Evolutionary conservation across 1,140 invertebrate species (phyloP).

Genomic region (Temnothorax longispinosus): DNA sequence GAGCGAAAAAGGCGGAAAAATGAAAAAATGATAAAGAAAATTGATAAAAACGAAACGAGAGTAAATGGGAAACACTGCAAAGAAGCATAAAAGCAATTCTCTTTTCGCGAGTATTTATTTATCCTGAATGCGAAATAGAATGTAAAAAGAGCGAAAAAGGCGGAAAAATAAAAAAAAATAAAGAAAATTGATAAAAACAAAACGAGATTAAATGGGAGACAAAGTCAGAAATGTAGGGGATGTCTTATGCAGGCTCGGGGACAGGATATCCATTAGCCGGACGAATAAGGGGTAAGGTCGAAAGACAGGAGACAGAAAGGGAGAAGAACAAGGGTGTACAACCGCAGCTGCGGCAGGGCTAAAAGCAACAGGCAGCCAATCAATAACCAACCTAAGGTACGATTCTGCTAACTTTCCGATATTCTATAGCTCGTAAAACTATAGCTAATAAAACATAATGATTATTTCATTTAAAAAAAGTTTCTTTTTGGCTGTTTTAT

Average conservation of each 20-base stretch:
- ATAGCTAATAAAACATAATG: not conserved
- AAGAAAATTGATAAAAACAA: not conserved
- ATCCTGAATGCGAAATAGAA: not conserved
- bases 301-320: slow-evolving; percentile 42
- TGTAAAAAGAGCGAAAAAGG: not conserved
- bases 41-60: not conserved
- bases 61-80: not conserved
- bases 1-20: not conserved
- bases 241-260: not conserved
- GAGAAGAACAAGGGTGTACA: slow-evolving; percentile 56
- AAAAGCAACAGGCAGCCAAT: slow-evolving; percentile 84
- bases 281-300: slow-evolving; percentile 23
- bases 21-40: not conserved
- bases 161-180: not conserved
- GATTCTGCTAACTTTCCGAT: slow-evolving; percentile 76
- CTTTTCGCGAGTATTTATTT: not conserved
- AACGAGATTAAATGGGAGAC: not conserved
- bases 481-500: not conserved
- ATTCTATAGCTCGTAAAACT: not conserved
- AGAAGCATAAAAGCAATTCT: not conserved
- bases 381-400: slow-evolving; percentile 79
- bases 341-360: slow-evolving; percentile 72
- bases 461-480: not conserved
- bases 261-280: slow-evolving; percentile 50
- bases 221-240: slow-evolving; percentile 17